phyloP scores from a whole-genome alignment of 2,797 vertebrate species.

The Sebastolobus alascanus region DNA sequence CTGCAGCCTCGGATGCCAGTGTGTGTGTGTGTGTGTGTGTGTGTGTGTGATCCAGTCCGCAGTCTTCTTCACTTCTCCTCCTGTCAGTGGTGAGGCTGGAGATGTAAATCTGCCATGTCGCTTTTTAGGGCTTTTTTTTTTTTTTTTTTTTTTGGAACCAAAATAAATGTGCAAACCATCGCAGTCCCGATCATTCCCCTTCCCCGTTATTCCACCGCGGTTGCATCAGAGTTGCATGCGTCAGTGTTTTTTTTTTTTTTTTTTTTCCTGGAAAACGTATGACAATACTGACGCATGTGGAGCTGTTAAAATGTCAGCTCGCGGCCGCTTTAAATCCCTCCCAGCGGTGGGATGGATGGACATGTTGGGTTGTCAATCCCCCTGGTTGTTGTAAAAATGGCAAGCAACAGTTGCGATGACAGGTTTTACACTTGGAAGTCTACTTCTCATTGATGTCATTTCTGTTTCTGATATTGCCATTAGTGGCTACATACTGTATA shows the following conservation, averaged over 20 bases:
- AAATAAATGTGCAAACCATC: constrained; percentile 29
- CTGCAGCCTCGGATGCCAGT: constrained; percentile 57
- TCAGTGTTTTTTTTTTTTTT: constrained; percentile 37
- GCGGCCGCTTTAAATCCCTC: constrained; percentile 58
- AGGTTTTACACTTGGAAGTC: constrained; percentile 36
- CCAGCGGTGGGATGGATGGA: constrained; percentile 30
- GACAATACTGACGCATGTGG: constrained; percentile 62
- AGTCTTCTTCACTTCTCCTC: constrained; percentile 60
- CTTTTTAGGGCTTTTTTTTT: not conserved
- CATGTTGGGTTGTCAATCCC: constrained; percentile 33
- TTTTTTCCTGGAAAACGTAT: constrained; percentile 39
- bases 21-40: not conserved
- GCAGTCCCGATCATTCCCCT: constrained; percentile 25
- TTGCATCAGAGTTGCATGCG: constrained; percentile 73
- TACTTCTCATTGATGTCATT: constrained; percentile 19
- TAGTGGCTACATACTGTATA: not conserved
- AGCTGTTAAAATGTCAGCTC: constrained; percentile 66
- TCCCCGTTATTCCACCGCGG: constrained; percentile 40
- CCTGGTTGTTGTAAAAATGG: constrained; percentile 26
- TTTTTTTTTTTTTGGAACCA: constrained; percentile 14
- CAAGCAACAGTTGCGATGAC: constrained; percentile 66
- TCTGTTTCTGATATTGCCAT: not conserved
- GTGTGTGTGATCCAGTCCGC: constrained; percentile 40
- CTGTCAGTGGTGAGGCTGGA: constrained; percentile 37
- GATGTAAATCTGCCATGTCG: constrained; percentile 52